These are phyloP conservation scores for Nipponia nippon DNA, from an alignment of 2,113 vertebrate species.

Conservation along the genomic window DNA sequence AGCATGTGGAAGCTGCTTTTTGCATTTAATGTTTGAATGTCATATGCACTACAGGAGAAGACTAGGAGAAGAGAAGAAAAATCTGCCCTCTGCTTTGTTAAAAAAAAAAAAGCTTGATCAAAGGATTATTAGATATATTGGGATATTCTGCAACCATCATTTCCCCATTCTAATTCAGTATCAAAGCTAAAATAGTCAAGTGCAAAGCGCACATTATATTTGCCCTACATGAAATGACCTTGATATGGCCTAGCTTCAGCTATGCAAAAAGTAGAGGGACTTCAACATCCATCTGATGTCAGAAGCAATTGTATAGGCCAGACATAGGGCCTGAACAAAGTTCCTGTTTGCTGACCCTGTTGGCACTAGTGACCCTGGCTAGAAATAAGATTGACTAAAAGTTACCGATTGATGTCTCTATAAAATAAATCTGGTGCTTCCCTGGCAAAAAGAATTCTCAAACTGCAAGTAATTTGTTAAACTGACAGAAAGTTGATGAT, in stretches of 20 bases:
- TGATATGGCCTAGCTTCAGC: neutral
- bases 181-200: neutral
- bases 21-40: neutral
- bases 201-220: neutral
- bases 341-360: neutral
- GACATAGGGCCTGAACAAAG: neutral
- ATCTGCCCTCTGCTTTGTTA: neutral
- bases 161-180: neutral
- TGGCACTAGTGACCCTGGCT: neutral
- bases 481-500: neutral
- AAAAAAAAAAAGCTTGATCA: neutral
- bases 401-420: neutral
- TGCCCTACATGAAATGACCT: neutral
- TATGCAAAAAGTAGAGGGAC: neutral
- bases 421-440: conserved; percentile 4
- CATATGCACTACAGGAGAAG: neutral
- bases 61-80: neutral
- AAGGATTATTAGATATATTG: neutral
- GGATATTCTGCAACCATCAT: neutral
- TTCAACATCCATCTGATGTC: neutral
- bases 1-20: neutral
- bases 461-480: neutral
- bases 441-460: neutral
- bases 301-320: neutral
- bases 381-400: neutral